Evolutionary conservation across 2,113 vertebrate genomes (phyloP).

Genomic region (Blennius ocellaris): DNA sequence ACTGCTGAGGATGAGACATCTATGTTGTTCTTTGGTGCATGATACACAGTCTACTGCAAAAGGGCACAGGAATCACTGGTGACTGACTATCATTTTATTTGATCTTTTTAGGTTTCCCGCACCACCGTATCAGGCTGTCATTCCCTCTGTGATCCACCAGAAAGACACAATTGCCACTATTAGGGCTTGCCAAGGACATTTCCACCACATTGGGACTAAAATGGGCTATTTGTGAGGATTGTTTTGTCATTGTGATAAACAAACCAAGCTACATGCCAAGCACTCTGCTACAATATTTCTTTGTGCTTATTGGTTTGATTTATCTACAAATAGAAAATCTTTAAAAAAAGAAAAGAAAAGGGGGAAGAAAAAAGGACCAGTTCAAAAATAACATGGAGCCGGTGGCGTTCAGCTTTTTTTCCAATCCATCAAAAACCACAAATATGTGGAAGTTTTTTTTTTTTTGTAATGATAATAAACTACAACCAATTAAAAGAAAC

Average conservation of each 20-base stretch:
- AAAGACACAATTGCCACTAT: constrained; percentile 69
- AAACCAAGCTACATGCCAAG: constrained; percentile 54
- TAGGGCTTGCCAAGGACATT: constrained; percentile 67
- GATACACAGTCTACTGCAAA: constrained; percentile 71
- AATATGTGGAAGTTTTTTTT: constrained; percentile 22
- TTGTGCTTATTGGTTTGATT: constrained; percentile 52
- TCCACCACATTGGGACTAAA: constrained; percentile 55
- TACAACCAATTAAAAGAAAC: constrained; percentile 39
- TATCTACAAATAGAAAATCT: constrained; percentile 55
- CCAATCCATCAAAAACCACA: constrained; percentile 31
- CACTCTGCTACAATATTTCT: constrained; percentile 26
- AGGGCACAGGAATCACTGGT: constrained; percentile 70
- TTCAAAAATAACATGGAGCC: constrained; percentile 36
- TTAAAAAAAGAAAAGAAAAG: constrained; percentile 22
- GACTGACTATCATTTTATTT: constrained; percentile 75
- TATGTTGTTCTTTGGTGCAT: constrained; percentile 73
- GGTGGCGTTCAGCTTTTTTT: constrained; percentile 50
- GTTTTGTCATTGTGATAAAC: constrained; percentile 62
- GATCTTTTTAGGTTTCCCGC: constrained; percentile 74
- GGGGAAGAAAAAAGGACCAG: too few species aligned
- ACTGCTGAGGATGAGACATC: constrained; percentile 66
- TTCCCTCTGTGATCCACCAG: constrained; percentile 71
- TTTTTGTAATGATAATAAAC: constrained; percentile 29
- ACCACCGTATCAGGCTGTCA: constrained; percentile 63
- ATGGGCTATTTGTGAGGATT: constrained; percentile 55